Evolutionary conservation across 2,797 vertebrate genomes (phyloP).

Genomic region (Anisognathus igniventris): DNA sequence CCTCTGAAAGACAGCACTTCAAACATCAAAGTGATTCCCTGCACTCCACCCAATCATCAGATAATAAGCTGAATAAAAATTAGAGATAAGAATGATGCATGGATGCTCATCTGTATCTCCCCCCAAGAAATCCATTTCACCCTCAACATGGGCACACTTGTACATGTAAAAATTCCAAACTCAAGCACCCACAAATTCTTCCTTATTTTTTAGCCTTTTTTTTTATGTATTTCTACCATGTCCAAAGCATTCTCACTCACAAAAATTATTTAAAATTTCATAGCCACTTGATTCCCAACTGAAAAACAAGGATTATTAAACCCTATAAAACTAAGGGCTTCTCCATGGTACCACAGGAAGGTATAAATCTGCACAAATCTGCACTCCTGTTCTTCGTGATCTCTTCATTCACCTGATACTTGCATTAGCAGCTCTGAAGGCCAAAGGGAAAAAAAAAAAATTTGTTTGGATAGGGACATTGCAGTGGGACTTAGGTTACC

Average conservation of each 20-base stretch:
- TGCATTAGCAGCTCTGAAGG: neutral
- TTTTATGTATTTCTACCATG: neutral
- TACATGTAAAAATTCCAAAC: neutral
- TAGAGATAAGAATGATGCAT: neutral
- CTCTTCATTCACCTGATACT: neutral
- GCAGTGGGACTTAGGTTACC: neutral
- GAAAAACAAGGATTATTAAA: neutral
- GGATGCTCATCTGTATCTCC: neutral
- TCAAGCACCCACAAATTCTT: neutral
- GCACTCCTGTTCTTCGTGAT: neutral
- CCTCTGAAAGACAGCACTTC: neutral
- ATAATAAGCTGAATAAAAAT: neutral
- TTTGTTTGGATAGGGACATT: neutral
- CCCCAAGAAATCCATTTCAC: neutral
- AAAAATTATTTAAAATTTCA: neutral
- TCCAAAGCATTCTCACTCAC: neutral
- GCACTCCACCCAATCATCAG: neutral
- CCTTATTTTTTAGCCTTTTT: neutral
- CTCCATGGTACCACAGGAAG: neutral
- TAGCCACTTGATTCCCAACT: neutral
- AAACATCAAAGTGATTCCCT: neutral
- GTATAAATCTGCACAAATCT: neutral
- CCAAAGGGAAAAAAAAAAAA: neutral
- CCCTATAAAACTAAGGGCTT: neutral
- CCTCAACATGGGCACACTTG: neutral